phyloP scores from a whole-genome alignment of 2,113 vertebrate species.

The Callipepla squamata region DNA sequence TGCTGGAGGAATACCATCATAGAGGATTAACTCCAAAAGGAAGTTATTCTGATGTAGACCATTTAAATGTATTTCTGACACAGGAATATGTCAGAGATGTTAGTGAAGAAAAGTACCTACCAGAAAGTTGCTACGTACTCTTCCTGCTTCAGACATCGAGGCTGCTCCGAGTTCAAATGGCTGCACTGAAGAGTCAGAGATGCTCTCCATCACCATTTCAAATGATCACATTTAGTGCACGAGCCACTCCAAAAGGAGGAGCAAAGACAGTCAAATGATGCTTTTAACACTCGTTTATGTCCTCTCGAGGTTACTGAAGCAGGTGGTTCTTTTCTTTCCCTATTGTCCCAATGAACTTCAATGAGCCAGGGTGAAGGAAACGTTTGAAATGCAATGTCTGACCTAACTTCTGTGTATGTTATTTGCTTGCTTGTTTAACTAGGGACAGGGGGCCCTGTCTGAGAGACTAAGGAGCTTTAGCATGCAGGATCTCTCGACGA shows the following conservation, averaged over 20 bases:
- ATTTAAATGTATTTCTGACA: neutral
- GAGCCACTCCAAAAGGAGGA: neutral
- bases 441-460: slow-evolving; percentile 96
- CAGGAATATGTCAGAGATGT: neutral
- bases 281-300: neutral
- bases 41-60: neutral
- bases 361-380: neutral
- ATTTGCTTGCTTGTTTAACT: slow-evolving; percentile 34
- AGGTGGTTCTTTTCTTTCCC: neutral
- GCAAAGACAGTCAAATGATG: neutral
- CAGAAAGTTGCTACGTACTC: neutral
- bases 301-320: neutral
- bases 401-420: neutral
- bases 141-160: neutral
- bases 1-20: neutral
- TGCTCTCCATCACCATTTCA: neutral
- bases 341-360: neutral
- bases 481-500: slow-evolving; percentile 95
- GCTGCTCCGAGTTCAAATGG: neutral
- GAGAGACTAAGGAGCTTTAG: slow-evolving; percentile 97
- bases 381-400: neutral
- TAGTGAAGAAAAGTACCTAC: neutral
- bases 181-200: neutral
- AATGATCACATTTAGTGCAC: accelerated
- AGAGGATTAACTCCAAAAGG: neutral